Base-by-base conservation (phyloP, 2,797 vertebrate genomes). In the Gila robusta region DNA sequence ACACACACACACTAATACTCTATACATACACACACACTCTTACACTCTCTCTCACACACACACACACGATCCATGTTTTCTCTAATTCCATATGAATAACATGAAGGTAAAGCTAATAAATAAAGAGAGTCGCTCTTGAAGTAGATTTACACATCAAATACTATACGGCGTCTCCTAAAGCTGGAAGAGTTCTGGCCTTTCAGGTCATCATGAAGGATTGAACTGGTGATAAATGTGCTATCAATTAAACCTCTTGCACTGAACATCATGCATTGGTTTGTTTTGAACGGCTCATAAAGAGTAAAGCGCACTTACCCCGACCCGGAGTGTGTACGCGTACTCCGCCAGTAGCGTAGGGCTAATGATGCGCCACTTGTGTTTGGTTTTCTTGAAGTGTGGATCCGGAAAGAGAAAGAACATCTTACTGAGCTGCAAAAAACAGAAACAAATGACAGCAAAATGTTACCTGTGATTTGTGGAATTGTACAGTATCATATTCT, bases 321-420 rank as follows among this genome's bases (percentile, higher is more conserved):
- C 66, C 86, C 96, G 93, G 54, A 98, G 94, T 3, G 96, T 95
- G 83, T 97, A 98, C 81, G 97, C 97, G 1, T 98, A 98, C 87
- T 98, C 97, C 17, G 97, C 97, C 89, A 98, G 90, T 88, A 98
- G 86, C 0, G 97, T 98, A 28, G 96, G 91, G 88, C 98, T 98
- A 89, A 98, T 97, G 90, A 98, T 98, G 92, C 98, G 95, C 98
- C 98, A 98, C 86, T 98, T 98, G 93, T 98, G 97, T 84, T 98
- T 98, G 0, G 97, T 98, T 92, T 97, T 97, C 93, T 98, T 98
- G 89, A 98, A 98, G 92, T 98, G 98, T 80, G 98, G 98, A 92
- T 98, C 98, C 28, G 98, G 98, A 88, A 98, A 98, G 79, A 98
- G 96, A 94, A 98, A 98, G 93, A 98, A 98, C 97, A 98, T 97